Evolutionary conservation across 2,888 invertebrate species (phyloP).

Genomic region (Schizaphis graminum): DNA sequence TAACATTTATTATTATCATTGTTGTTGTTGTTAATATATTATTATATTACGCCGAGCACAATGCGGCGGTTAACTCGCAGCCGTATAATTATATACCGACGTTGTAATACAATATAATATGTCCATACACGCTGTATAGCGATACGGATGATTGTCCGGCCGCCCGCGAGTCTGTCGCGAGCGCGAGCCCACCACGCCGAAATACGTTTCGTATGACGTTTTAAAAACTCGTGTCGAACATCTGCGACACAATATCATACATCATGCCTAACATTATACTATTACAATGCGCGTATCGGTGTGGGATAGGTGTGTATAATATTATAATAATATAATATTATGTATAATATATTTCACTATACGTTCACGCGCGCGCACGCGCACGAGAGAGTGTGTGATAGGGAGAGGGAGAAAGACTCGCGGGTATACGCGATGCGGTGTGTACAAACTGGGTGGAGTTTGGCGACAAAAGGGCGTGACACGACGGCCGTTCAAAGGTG

Average conservation of each 20-base stretch:
- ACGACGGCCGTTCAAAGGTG: slow-evolving; percentile 56
- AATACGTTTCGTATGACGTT: slow-evolving; percentile 43
- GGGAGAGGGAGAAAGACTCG: neutral
- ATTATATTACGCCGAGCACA: neutral
- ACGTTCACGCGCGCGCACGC: neutral
- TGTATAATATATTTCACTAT: neutral
- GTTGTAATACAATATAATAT: too few species aligned
- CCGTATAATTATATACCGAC: neutral
- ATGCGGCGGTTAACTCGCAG: neutral
- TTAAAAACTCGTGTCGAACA: slow-evolving; percentile 63
- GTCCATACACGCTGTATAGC: too few species aligned
- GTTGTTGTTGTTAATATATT: slow-evolving; percentile 1
- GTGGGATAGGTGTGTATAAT: neutral
- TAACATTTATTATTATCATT: neutral
- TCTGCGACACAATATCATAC: slow-evolving; percentile 32
- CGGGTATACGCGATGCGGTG: neutral
- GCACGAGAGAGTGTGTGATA: neutral
- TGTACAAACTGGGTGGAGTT: slow-evolving; percentile 53
- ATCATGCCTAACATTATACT: neutral
- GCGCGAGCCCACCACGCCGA: neutral
- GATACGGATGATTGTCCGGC: neutral
- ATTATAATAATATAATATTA: neutral
- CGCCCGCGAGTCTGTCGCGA: neutral
- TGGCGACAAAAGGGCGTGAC: slow-evolving; percentile 62
- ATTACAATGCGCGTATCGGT: neutral